Conservation (phyloP, 1,140 invertebrate genomes). For the Sipha flava region DNA sequence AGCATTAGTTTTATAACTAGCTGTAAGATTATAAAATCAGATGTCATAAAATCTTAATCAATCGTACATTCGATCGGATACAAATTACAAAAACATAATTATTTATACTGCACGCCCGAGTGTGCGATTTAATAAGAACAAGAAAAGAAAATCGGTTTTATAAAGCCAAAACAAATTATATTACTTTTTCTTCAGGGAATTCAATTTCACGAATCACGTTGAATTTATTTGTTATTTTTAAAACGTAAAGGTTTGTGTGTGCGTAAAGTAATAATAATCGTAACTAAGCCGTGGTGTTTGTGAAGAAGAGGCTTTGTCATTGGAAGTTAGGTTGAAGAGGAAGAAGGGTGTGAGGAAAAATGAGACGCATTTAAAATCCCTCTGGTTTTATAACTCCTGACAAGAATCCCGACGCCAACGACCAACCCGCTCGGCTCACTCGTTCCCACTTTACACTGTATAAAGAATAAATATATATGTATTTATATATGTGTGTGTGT, state of each 20-base stretch:
- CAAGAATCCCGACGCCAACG: constrained; percentile 26
- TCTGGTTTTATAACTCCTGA: constrained; percentile 25
- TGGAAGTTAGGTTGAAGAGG: not conserved
- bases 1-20: no score
- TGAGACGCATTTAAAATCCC: not conserved
- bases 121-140: no score
- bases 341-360: not conserved
- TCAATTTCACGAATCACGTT: not conserved
- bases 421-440: not conserved
- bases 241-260: not conserved
- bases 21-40: no score
- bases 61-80: no score
- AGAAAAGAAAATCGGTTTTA: not conserved
- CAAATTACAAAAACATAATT: no score
- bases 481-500: no score
- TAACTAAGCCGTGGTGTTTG: not conserved
- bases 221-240: not conserved
- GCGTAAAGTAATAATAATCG: not conserved
- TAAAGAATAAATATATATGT: no score
- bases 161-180: not conserved
- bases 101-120: no score
- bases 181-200: not conserved
- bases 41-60: no score
- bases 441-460: not conserved
- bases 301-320: not conserved